Evolutionary conservation across 2,888 invertebrate genomes (phyloP).

Genomic region (Oscheius sp.): DNA sequence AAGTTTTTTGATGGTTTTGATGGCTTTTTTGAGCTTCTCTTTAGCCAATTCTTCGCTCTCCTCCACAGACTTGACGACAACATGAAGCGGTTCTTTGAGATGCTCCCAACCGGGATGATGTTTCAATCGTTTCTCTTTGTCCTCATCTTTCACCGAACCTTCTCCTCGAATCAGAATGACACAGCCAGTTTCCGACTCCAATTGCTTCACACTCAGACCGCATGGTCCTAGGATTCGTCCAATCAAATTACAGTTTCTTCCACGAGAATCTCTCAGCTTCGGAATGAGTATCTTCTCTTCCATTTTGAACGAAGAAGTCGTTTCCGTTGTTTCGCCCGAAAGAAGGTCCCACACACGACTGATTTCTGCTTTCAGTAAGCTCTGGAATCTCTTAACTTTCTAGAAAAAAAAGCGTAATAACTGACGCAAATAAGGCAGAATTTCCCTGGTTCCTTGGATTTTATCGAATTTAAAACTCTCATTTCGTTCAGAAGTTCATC

Average conservation of each 20-base stretch:
- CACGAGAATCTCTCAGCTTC: background rate
- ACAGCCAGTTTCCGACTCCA: slow-evolving; percentile 57
- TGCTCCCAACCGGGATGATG: slow-evolving; percentile 58
- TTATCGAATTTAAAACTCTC: slow-evolving; percentile 22
- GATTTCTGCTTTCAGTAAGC: slow-evolving; percentile 10
- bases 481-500: slow-evolving; percentile 43
- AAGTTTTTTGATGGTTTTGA: slow-evolving; percentile 95
- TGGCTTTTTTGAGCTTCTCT: slow-evolving; percentile 89
- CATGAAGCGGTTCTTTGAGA: slow-evolving; percentile 61
- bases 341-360: slow-evolving; percentile 15
- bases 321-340: background rate
- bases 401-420: no score
- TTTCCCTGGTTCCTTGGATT: background rate
- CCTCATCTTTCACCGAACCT: slow-evolving; percentile 57
- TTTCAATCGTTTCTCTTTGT: slow-evolving; percentile 47
- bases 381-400: no score
- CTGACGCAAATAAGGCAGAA: background rate
- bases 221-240: slow-evolving; percentile 68
- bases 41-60: slow-evolving; percentile 76
- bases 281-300: slow-evolving; percentile 15
- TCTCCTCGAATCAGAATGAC: slow-evolving; percentile 60
- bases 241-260: slow-evolving; percentile 30
- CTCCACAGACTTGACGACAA: slow-evolving; percentile 54
- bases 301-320: background rate
- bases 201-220: slow-evolving; percentile 60